phyloP scores from a whole-genome alignment of 2,113 vertebrate species.

The Trogon melanurus region DNA sequence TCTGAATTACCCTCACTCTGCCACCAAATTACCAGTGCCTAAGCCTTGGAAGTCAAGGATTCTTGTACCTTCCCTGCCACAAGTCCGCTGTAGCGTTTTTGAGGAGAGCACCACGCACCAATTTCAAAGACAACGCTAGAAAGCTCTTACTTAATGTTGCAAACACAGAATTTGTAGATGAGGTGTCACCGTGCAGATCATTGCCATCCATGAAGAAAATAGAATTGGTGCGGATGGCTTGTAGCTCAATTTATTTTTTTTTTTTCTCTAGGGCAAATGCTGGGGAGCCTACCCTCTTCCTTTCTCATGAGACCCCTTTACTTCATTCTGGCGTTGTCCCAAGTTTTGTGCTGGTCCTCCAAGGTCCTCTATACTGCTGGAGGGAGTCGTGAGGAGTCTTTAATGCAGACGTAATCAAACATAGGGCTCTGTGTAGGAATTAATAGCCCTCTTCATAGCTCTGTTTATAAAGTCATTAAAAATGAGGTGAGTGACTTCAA shows the following conservation, averaged over 20 bases:
- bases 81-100: not conserved
- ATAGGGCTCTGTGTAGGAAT: not conserved
- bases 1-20: not conserved
- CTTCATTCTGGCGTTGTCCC: not conserved
- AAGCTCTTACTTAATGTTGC: not conserved
- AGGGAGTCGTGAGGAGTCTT: not conserved
- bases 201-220: not conserved
- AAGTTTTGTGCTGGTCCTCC: not conserved
- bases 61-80: not conserved
- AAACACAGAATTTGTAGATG: not conserved
- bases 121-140: not conserved
- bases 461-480: not conserved
- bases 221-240: not conserved
- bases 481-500: not conserved
- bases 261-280: not conserved
- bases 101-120: not conserved
- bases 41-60: not conserved
- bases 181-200: not conserved
- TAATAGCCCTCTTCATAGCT: not conserved
- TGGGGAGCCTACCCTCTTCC: not conserved
- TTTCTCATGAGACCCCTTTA: not conserved
- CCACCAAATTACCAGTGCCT: not conserved
- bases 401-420: not conserved
- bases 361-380: not conserved
- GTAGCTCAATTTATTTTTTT: not conserved